A percentile compares a stretch with the other conserved stretches of the same genome.
Conservation (phyloP, 2,113 vertebrate species). For the Harpagus bidentatus region DNA sequence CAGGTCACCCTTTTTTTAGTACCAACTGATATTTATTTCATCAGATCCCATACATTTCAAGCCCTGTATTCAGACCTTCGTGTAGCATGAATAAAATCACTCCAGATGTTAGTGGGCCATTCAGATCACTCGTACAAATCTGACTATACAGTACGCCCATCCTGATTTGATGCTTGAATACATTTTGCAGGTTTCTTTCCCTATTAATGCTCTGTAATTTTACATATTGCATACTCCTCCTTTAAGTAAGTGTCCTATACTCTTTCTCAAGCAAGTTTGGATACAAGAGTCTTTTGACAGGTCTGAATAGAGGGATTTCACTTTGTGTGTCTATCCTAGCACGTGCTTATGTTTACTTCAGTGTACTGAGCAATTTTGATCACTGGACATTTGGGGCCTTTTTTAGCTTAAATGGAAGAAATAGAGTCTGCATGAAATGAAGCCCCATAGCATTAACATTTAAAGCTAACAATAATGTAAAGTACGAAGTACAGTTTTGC, state of each 20-base stretch:
- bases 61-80: conserved; percentile 75
- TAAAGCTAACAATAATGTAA: conserved; percentile 46
- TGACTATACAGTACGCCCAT: neutral
- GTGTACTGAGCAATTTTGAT: conserved; percentile 50
- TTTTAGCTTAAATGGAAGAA: conserved; percentile 33
- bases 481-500: conserved; percentile 43
- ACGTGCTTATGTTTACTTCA: conserved; percentile 66
- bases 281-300: neutral
- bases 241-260: neutral
- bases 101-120: neutral
- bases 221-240: neutral
- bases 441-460: conserved; percentile 49
- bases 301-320: conserved; percentile 76
- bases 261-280: neutral
- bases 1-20: conserved; percentile 12
- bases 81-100: neutral
- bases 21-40: conserved; percentile 65
- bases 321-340: conserved; percentile 62
- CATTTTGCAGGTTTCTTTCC: neutral
- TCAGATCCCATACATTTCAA: conserved; percentile 66
- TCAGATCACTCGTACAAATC: neutral
- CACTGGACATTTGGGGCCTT: conserved; percentile 25
- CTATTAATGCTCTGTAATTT: neutral
- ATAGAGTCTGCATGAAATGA: conserved; percentile 52
- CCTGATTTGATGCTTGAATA: neutral